These are phyloP conservation scores for Trogon surrucura DNA, from an alignment of 2,113 vertebrate genomes.

Conservation along the genomic window DNA sequence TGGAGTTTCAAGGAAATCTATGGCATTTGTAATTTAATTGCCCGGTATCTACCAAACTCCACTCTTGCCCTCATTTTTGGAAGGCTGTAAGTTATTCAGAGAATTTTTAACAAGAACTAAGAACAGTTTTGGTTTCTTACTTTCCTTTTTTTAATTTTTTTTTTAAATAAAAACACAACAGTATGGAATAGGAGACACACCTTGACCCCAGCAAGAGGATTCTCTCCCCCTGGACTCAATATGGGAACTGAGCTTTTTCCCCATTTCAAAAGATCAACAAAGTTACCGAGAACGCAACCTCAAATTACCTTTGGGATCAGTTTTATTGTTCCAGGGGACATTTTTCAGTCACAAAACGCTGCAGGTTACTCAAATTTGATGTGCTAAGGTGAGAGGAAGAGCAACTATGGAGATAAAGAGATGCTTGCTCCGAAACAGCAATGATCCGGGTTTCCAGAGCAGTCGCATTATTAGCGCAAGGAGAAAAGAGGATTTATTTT, in stretches of 20 bases:
- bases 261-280: neutral
- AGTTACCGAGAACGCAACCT: neutral
- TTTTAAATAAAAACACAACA: neutral
- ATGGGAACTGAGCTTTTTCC: neutral
- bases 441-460: neutral
- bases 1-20: neutral
- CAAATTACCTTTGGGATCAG: neutral
- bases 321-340: neutral
- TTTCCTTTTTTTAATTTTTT: neutral
- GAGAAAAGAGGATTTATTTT: slow-evolving; percentile 12
- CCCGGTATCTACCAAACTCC: neutral
- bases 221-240: neutral
- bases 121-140: neutral
- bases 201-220: neutral
- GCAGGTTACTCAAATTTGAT: neutral
- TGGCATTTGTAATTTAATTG: neutral
- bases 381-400: neutral
- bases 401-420: neutral
- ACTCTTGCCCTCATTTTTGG: neutral
- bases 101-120: neutral
- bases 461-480: neutral
- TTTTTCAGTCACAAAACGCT: neutral
- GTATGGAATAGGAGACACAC: neutral
- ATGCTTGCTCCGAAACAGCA: neutral
- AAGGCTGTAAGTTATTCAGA: neutral